Conservation (phyloP, 2,113 vertebrate genomes). For the Peromyscus californicus region DNA sequence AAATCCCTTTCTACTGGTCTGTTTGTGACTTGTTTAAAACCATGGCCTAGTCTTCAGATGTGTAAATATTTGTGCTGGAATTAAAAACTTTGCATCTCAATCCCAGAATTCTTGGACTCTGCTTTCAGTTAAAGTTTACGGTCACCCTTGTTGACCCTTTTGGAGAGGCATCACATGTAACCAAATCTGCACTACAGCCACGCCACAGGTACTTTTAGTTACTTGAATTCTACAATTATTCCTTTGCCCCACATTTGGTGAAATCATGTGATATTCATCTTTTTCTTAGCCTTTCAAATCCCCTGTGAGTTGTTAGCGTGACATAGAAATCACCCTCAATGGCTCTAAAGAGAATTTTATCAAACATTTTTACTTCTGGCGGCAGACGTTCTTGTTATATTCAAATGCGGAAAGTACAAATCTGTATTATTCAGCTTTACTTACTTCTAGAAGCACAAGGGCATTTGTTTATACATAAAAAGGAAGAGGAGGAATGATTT, state of each 20-base stretch:
- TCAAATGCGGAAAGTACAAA: background rate
- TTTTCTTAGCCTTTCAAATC: conserved; percentile 67
- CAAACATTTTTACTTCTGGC: conserved; percentile 3
- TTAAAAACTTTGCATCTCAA: conserved; percentile 20
- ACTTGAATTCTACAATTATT: conserved; percentile 72
- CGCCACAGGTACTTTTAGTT: conserved; percentile 66
- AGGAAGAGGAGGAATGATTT: background rate
- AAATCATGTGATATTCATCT: conserved; percentile 55
- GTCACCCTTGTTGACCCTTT: conserved; percentile 37
- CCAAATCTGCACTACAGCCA: conserved; percentile 67
- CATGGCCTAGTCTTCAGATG: conserved; percentile 12
- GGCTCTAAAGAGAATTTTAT: conserved; percentile 55
- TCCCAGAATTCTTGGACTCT: conserved; percentile 50
- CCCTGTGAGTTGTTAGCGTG: conserved; percentile 20
- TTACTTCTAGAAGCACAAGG: conserved; percentile 49
- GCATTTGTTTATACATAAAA: conserved; percentile 13
- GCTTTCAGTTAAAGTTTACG: conserved; percentile 75
- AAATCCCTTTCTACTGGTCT: conserved; percentile 42
- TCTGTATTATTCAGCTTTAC: conserved; percentile 2
- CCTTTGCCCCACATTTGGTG: conserved; percentile 69
- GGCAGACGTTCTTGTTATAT: background rate
- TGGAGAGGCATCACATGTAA: conserved; percentile 55
- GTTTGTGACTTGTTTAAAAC: conserved; percentile 65
- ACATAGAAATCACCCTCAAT: conserved; percentile 66
- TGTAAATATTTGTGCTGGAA: conserved; percentile 58